phyloP scores from a whole-genome alignment of 2,888 invertebrate species.

The Prenolepis imparis region DNA sequence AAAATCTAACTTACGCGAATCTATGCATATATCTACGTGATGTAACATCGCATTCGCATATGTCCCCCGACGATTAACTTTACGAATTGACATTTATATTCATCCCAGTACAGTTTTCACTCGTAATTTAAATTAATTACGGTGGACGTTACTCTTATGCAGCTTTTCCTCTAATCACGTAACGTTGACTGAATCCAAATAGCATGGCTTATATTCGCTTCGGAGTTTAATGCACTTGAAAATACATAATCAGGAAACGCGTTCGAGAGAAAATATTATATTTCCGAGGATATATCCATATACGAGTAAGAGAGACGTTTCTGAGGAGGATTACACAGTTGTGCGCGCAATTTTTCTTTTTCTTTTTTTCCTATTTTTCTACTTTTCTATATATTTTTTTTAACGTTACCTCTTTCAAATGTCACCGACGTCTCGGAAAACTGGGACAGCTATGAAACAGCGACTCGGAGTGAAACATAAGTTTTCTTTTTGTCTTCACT shows the following conservation, averaged over 20 bases:
- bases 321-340: slow-evolving; percentile 8
- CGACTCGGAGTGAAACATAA: slow-evolving; percentile 40
- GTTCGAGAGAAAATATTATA: slow-evolving; percentile 43
- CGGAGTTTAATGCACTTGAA: slow-evolving; percentile 23
- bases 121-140: slow-evolving; percentile 46
- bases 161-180: slow-evolving; percentile 36
- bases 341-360: neutral
- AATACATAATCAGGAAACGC: slow-evolving; percentile 12
- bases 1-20: neutral
- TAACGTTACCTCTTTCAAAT: slow-evolving; percentile 26
- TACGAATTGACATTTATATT: slow-evolving; percentile 25
- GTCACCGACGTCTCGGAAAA: slow-evolving; percentile 22
- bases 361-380: neutral
- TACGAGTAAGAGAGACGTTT: neutral
- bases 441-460: slow-evolving; percentile 32
- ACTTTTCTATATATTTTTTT: neutral
- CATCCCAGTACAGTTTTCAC: neutral
- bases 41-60: neutral
- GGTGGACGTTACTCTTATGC: neutral
- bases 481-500: slow-evolving; percentile 39
- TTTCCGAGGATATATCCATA: neutral
- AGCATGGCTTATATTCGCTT: slow-evolving; percentile 15
- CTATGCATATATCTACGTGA: neutral
- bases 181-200: slow-evolving; percentile 32
- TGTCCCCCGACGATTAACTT: slow-evolving; percentile 16